Evolutionary conservation across 2,113 vertebrate genomes (phyloP).

Genomic region (Rutilus rutilus): DNA sequence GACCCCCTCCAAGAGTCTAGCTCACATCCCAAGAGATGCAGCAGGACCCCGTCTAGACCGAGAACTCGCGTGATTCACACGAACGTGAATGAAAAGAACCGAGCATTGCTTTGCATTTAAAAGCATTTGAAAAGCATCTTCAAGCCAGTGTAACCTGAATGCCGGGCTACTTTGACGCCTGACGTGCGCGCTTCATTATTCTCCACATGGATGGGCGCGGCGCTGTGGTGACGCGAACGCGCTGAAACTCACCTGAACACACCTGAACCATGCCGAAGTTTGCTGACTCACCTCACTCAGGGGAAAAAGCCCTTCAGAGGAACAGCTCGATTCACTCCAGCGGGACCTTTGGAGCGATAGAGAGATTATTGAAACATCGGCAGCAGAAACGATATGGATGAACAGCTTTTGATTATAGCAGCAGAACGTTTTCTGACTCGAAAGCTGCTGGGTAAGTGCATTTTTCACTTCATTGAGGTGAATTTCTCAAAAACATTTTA

Average conservation of each 20-base stretch:
- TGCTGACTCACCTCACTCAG: constrained; percentile 12
- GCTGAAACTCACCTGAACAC: constrained; percentile 12
- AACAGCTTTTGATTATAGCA: no score
- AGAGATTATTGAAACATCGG: background rate
- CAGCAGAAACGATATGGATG: background rate
- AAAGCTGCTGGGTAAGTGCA: background rate
- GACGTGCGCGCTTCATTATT: constrained; percentile 10
- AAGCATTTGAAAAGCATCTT: background rate
- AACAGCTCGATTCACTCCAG: background rate
- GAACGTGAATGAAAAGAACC: background rate
- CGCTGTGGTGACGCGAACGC: background rate
- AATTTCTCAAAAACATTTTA: background rate
- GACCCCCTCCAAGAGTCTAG: background rate
- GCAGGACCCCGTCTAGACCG: constrained; percentile 13
- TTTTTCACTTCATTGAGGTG: background rate
- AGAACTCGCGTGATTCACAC: constrained; percentile 11
- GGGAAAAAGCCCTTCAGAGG: background rate
- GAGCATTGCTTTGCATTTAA: background rate
- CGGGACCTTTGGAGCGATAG: background rate
- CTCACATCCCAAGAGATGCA: background rate
- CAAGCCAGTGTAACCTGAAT: constrained; percentile 14
- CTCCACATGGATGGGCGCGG: background rate
- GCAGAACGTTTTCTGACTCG: background rate
- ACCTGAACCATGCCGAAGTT: background rate
- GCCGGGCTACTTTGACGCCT: background rate